These are phyloP conservation scores for Drosophila tani DNA, from an alignment of 1,140 invertebrate species.

Conservation along the genomic window DNA sequence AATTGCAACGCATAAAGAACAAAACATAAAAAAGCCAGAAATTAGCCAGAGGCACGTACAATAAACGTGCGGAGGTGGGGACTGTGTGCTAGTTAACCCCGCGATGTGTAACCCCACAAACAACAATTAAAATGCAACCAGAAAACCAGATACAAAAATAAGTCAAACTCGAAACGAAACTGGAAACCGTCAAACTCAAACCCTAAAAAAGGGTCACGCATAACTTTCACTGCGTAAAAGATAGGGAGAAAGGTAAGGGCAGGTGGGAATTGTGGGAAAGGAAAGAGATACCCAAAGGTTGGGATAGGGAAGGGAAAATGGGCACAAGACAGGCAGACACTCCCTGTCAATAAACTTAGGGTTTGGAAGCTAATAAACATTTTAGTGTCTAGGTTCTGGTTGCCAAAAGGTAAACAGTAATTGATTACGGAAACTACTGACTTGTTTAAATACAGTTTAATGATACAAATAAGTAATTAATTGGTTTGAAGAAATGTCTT, in stretches of 20 bases:
- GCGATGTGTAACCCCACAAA: conserved; percentile 34
- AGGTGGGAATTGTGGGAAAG: neutral
- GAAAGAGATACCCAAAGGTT: conserved; percentile 1
- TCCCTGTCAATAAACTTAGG: conserved; percentile 9
- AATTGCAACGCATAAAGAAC: conserved; percentile 69
- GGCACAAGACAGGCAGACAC: conserved; percentile 10
- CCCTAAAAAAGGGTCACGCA: conserved; percentile 36
- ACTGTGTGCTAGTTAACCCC: conserved; percentile 52
- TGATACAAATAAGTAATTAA: neutral
- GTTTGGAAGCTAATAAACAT: conserved; percentile 35
- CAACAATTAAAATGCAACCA: conserved; percentile 59
- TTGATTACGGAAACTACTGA: neutral
- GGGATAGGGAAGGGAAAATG: neutral
- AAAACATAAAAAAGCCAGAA: conserved; percentile 46
- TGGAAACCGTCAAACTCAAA: conserved; percentile 13
- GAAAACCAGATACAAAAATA: conserved; percentile 35
- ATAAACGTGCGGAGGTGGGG: neutral
- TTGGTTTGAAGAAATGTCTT: neutral
- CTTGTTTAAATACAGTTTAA: neutral
- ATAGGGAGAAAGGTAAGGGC: neutral
- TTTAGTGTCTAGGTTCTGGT: conserved; percentile 63
- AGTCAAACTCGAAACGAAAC: conserved; percentile 37
- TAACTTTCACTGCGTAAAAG: conserved; percentile 51
- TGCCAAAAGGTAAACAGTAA: conserved; percentile 18
- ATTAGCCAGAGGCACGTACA: conserved; percentile 45